Percentiles rank a stretch among this genome's conserved stretches.
phyloP scores from a whole-genome alignment of 2,888 invertebrate species.

The Pedicia rivosa region DNA sequence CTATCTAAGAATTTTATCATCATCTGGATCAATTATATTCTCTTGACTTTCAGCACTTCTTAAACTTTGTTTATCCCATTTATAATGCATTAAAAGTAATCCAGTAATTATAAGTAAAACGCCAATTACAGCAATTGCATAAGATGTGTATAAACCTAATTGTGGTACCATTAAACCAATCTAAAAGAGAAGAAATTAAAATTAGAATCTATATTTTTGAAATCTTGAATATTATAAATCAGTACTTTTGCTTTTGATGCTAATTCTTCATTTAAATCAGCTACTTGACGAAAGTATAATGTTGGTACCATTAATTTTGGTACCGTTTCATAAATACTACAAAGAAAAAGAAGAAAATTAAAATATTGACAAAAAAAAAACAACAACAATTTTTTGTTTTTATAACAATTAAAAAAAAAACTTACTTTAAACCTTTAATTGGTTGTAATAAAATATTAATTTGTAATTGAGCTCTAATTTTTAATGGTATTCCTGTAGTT shows the following conservation, averaged over 20 bases:
- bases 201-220: not conserved
- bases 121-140: constrained; percentile 20
- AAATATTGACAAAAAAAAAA: not conserved
- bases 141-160: constrained; percentile 23
- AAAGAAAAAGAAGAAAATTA: constrained; percentile 17
- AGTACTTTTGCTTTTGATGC: constrained; percentile 30
- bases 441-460: constrained; percentile 37
- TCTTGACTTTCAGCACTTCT: not conserved
- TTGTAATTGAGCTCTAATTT: constrained; percentile 57
- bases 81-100: too few species aligned
- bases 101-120: constrained; percentile 16
- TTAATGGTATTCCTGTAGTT: constrained; percentile 59
- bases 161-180: constrained; percentile 20
- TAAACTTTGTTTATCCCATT: not conserved
- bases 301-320: constrained; percentile 46
- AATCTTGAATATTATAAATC: constrained; percentile 1
- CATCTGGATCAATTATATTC: not conserved
- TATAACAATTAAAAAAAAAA: not conserved
- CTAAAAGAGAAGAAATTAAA: constrained; percentile 15
- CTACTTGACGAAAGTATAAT: constrained; percentile 61
- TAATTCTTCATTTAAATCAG: constrained; percentile 38
- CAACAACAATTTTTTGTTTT: too few species aligned
- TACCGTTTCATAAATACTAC: constrained; percentile 38
- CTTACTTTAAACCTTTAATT: constrained; percentile 1
- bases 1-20: constrained; percentile 4